A percentile compares a stretch with the other conserved stretches of the same genome.
These are phyloP conservation scores for Apostichopus japonicus DNA, from an alignment of 35 echinoderm and acorn worm genomes.

Conservation along the genomic window DNA sequence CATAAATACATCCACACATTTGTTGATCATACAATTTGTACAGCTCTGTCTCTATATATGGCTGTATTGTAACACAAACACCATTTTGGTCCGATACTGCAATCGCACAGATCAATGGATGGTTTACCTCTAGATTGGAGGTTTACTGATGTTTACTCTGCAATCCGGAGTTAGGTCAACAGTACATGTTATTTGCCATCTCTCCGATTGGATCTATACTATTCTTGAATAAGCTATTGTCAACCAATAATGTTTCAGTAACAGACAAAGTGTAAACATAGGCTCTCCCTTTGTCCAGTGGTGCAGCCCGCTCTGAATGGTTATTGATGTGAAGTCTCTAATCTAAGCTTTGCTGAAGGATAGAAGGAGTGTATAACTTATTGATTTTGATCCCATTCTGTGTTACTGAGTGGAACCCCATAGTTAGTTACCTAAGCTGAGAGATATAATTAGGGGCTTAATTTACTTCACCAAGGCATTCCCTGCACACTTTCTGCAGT, in stretches of 20 bases:
- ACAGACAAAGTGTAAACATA: constrained; percentile 28
- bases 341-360: constrained; percentile 15
- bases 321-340: not conserved
- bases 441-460: too few species aligned
- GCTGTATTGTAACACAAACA: too few species aligned
- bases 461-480: too few species aligned
- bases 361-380: constrained; percentile 23
- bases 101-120: not conserved
- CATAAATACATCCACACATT: too few species aligned
- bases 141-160: constrained; percentile 5
- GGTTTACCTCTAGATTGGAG: not conserved
- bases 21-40: too few species aligned
- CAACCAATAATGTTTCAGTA: constrained; percentile 6
- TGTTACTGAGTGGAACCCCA: not conserved
- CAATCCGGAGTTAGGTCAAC: constrained; percentile 10
- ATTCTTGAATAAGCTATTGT: constrained; percentile 35
- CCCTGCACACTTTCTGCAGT: too few species aligned
- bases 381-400: not conserved
- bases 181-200: constrained; percentile 31
- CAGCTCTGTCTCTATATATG: too few species aligned
- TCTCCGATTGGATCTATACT: not conserved
- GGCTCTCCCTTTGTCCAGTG: constrained; percentile 1
- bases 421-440: too few species aligned
- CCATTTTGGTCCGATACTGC: too few species aligned
- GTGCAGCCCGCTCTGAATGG: not conserved